Percentiles rank a stretch among this genome's conserved stretches.
Evolutionary conservation across 2,888 invertebrate species (phyloP).

Genomic region (Andrena flavipes): DNA sequence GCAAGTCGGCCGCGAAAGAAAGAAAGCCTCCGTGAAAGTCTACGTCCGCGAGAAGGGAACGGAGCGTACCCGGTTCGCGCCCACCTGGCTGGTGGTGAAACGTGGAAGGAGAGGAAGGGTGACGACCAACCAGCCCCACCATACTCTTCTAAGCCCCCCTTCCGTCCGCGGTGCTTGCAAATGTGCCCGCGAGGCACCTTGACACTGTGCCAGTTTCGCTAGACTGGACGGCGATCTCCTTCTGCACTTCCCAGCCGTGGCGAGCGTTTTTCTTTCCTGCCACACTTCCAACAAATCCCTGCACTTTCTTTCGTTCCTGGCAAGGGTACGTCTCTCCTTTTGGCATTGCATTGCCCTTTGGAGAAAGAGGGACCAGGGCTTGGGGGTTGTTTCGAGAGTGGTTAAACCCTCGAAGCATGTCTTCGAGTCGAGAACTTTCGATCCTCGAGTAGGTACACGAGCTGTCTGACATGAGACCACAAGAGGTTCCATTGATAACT

Average conservation of each 20-base stretch:
- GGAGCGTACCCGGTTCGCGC: not conserved
- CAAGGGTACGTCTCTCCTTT: not conserved
- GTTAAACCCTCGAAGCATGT: too few relatives aligned
- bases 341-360: too few relatives aligned
- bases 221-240: constrained; percentile 60
- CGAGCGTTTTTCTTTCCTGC: constrained; percentile 53
- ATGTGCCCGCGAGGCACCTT: constrained; percentile 74
- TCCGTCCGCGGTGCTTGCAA: constrained; percentile 34
- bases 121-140: constrained; percentile 36
- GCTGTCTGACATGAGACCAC: too few relatives aligned
- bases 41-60: constrained; percentile 52
- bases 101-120: constrained; percentile 56
- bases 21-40: constrained; percentile 74
- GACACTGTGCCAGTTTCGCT: constrained; percentile 82
- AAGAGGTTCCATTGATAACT: too few relatives aligned
- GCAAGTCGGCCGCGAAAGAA: constrained; percentile 63
- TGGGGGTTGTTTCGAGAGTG: too few relatives aligned
- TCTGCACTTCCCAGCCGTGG: constrained; percentile 45
- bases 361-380: too few relatives aligned
- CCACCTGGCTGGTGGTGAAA: constrained; percentile 40
- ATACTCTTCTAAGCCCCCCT: not conserved
- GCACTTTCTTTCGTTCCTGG: constrained; percentile 26
- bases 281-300: constrained; percentile 16
- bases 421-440: too few relatives aligned
- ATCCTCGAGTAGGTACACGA: too few relatives aligned